phyloP scores from a whole-genome alignment of 2,888 invertebrate species.

The Pollenia angustigena region DNA sequence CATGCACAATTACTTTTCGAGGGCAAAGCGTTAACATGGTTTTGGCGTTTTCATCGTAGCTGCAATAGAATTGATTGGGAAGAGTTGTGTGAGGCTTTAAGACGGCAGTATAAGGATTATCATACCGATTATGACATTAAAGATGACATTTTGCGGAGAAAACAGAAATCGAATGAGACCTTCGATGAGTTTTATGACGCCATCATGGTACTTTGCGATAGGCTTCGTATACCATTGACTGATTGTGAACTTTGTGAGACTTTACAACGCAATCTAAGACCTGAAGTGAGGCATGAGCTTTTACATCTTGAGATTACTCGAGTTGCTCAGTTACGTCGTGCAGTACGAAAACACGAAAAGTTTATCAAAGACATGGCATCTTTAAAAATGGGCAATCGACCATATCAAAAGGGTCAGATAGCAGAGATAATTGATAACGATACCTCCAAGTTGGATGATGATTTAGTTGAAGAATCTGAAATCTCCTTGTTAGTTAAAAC shows the following conservation, averaged over 20 bases:
- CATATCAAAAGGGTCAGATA: neutral
- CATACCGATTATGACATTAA: slow-evolving; percentile 15
- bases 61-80: neutral
- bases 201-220: neutral
- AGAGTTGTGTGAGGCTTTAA: neutral
- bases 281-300: neutral
- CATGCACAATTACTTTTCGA: neutral
- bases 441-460: neutral
- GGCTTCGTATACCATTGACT: neutral
- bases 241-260: neutral
- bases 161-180: neutral
- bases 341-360: neutral
- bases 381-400: neutral
- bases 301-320: neutral
- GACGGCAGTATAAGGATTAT: neutral
- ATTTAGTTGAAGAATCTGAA: neutral
- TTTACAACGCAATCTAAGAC: neutral
- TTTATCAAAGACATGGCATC: slow-evolving; percentile 9
- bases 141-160: slow-evolving; percentile 4
- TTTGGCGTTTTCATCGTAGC: slow-evolving; percentile 17
- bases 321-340: slow-evolving; percentile 10
- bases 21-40: neutral
- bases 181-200: slow-evolving; percentile 6
- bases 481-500: neutral
- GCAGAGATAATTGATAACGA: neutral